Conservation (phyloP, 2,797 vertebrate species). For the Helostoma temminkii region DNA sequence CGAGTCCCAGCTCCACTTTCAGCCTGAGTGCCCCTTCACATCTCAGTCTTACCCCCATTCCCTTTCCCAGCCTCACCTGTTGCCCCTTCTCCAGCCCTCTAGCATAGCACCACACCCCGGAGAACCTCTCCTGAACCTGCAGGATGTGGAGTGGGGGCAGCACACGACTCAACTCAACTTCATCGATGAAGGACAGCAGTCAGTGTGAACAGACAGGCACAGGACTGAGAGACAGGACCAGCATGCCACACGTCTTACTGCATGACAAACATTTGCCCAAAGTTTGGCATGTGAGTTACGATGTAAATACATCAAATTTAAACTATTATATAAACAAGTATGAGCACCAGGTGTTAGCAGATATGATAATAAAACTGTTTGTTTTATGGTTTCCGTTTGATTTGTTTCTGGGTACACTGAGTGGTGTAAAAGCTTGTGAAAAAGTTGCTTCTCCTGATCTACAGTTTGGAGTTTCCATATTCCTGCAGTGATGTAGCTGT, state of each 20-base stretch:
- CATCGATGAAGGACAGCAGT: slow-evolving; percentile 83
- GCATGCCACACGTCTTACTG: slow-evolving; percentile 61
- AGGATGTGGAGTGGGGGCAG: slow-evolving; percentile 69
- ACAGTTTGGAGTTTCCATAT: no score
- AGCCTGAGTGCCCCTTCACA: background rate
- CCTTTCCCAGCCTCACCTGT: slow-evolving; percentile 22
- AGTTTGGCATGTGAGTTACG: slow-evolving; percentile 43
- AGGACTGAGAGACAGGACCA: slow-evolving; percentile 10
- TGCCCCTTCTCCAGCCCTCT: slow-evolving; percentile 28
- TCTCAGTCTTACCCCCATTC: slow-evolving; percentile 13
- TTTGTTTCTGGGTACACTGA: slow-evolving; percentile 22
- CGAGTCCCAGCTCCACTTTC: slow-evolving; percentile 16
- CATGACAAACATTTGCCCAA: slow-evolving; percentile 54
- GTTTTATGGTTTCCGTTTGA: slow-evolving; percentile 51
- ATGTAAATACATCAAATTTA: slow-evolving; percentile 54
- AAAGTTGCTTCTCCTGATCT: no score
- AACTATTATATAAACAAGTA: slow-evolving; percentile 28
- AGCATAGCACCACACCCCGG: slow-evolving; percentile 15
- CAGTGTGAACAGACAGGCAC: slow-evolving; percentile 58
- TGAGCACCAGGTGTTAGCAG: slow-evolving; percentile 41
- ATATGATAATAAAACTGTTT: slow-evolving; percentile 61
- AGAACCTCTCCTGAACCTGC: slow-evolving; percentile 47
- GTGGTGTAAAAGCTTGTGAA: no score
- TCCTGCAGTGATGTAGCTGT: no score
- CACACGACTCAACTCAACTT: slow-evolving; percentile 80